Evolutionary conservation across 1,140 invertebrate genomes (phyloP), one percentile per base, ranked within the genome.

Genomic region (Drosophila grimshawi): DNA sequence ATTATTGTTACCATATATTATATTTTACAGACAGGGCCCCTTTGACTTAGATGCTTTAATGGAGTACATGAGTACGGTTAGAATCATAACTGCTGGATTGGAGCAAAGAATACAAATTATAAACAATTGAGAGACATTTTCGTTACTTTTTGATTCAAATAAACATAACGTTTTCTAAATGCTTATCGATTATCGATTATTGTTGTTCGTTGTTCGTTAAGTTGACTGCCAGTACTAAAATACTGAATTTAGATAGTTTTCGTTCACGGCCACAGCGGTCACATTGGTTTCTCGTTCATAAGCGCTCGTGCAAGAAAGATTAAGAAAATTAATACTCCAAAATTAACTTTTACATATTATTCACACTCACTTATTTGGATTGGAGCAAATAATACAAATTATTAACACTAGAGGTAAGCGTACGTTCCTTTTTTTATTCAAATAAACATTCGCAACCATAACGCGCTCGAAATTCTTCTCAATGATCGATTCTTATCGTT

Each of bases 11-110:
- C 1, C 19, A 41, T 5, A 43, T 4, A 49, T 35, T 41, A 3
- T 5, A 8, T 45, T 55, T n/a, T 0, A 10, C 51, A 86, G 90
- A 29, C 10, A 51, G 10, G 90, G 90, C 7, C 76, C 78, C 0
- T 55, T 69, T 3, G 91, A 92, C 57, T 63, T 92, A 27, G 90
- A 91, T 46, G 81, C 89, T 4, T 75, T 93, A 19, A 86, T 80
- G 46, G 68, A 86, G 4, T 94, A 93, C 67, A 90, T 94, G 49
- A 43, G 66, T 45, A 57, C 71, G 3, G 56, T 88, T 48, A 86
- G 82, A 11, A 92, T 93, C 0, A 80, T 93, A 30, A 71, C 41
- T 4, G 46, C 32, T 1, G 80, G 66, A 11, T 37, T 83, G 3
- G 80, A 83, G 37, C 62, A 80, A 6, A 65, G 85, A 67, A 66